Conservation (phyloP, 2,113 vertebrate genomes). For the Nyctereutes procyonoides region DNA sequence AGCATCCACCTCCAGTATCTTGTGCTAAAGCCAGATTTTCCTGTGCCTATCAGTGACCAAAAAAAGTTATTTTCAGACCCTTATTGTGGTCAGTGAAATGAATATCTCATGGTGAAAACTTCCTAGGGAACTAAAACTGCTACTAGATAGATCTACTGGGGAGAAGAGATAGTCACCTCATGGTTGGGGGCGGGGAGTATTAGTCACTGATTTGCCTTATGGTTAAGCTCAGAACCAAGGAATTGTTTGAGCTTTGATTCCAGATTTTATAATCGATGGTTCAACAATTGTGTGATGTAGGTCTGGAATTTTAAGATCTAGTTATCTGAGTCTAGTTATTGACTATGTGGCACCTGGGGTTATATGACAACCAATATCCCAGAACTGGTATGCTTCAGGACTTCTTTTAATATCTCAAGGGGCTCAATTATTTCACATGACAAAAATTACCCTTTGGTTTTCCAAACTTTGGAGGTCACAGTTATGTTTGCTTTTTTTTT, state of each 20-base stretch:
- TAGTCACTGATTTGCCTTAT: background rate
- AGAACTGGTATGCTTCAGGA: background rate
- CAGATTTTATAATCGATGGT: background rate
- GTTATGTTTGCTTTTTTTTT: background rate
- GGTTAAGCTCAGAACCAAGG: background rate
- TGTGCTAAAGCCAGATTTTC: background rate
- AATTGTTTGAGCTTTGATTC: background rate
- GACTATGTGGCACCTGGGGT: background rate
- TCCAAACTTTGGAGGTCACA: background rate
- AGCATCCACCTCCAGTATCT: background rate
- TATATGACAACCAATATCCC: background rate
- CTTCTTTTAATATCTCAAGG: background rate
- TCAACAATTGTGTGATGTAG: background rate
- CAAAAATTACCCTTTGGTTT: background rate
- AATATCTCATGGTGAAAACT: background rate
- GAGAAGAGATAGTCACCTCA: background rate
- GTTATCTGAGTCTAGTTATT: background rate
- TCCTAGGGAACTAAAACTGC: background rate
- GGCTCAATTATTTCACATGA: background rate
- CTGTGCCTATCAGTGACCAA: background rate
- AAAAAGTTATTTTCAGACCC: background rate
- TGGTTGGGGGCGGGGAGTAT: background rate
- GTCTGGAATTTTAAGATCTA: background rate
- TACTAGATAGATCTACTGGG: background rate
- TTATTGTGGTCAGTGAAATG: background rate